Conservation (phyloP, 2,888 invertebrate genomes). For the Megaustenia siamemsis region DNA sequence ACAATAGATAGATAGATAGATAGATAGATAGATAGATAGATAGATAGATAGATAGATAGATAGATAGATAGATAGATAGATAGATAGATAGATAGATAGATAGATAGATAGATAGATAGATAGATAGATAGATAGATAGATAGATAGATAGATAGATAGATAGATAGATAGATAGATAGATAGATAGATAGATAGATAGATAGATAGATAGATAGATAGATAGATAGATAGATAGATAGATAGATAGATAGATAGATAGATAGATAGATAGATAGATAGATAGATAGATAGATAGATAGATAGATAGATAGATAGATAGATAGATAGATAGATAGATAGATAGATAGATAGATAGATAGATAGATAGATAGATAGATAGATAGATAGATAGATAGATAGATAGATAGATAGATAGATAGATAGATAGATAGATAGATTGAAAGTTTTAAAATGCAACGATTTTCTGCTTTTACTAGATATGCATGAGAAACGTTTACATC, state of each 20-base stretch:
- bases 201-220: conserved; percentile 9
- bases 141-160: conserved; percentile 4
- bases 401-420: conserved; percentile 9
- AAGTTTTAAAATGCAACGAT: neutral
- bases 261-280: neutral
- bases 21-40: conserved; percentile 9
- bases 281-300: neutral
- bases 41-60: conserved; percentile 9
- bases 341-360: conserved; percentile 9
- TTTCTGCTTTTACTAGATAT: neutral
- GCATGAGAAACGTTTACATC: too few relatives aligned
- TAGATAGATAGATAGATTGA: neutral
- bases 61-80: conserved; percentile 9
- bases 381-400: conserved; percentile 9
- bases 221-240: conserved; percentile 9
- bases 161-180: conserved; percentile 9
- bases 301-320: neutral
- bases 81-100: conserved; percentile 9
- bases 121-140: conserved; percentile 9
- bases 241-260: neutral
- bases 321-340: conserved; percentile 9
- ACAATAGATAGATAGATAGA: too few relatives aligned
- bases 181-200: conserved; percentile 9
- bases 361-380: conserved; percentile 9
- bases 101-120: conserved; percentile 9